Conservation (phyloP, 1,140 invertebrate genomes). For the Drosophila subobscura region DNA sequence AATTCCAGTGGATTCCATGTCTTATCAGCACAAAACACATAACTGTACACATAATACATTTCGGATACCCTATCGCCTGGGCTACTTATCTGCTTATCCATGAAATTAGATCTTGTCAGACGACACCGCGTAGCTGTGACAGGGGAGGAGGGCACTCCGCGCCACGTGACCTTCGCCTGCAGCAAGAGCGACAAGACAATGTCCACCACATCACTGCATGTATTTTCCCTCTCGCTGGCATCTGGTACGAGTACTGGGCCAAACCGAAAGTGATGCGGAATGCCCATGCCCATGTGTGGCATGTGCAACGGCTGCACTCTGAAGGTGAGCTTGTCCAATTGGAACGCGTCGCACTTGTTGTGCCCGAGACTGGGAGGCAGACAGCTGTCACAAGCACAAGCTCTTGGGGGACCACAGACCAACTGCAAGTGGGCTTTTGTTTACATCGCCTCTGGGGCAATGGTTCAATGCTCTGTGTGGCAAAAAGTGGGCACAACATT, state of each 20-base stretch:
- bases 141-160: not conserved
- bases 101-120: slow-evolving; percentile 27
- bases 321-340: slow-evolving; percentile 65
- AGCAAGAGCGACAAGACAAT: slow-evolving; percentile 14
- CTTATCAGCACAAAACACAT: not conserved
- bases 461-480: slow-evolving; percentile 31
- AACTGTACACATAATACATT: slow-evolving; percentile 3
- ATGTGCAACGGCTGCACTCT: slow-evolving; percentile 27
- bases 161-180: slow-evolving; percentile 42
- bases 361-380: slow-evolving; percentile 25
- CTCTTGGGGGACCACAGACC: slow-evolving; percentile 24
- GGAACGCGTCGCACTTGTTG: slow-evolving; percentile 55
- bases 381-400: slow-evolving; percentile 29
- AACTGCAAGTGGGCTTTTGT: slow-evolving; percentile 27
- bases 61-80: slow-evolving; percentile 14
- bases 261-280: slow-evolving; percentile 66
- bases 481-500: not conserved
- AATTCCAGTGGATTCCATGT: too few relatives aligned
- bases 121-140: slow-evolving; percentile 29
- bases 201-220: not conserved
- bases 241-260: slow-evolving; percentile 47
- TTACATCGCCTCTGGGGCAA: slow-evolving; percentile 27
- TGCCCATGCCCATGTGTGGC: slow-evolving; percentile 7
- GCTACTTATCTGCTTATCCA: too few relatives aligned
- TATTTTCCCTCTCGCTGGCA: slow-evolving; percentile 15